Conservation (phyloP, 2,797 vertebrate genomes). For the Apodemus agrarius region DNA sequence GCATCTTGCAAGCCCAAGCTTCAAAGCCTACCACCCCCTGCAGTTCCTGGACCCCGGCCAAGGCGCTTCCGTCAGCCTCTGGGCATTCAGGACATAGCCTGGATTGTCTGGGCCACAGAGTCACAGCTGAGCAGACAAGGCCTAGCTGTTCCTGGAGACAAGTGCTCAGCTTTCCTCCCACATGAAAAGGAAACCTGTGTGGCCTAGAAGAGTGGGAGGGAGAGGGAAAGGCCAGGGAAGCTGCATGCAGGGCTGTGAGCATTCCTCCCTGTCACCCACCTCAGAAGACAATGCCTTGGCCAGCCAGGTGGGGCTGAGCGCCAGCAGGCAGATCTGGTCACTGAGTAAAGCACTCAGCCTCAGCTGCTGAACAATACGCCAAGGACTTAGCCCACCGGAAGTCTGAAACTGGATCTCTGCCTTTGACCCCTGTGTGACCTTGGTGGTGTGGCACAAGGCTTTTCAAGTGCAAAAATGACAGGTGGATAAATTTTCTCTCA, state of each 20-base stretch:
- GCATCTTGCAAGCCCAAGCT: neutral
- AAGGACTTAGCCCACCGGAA: neutral
- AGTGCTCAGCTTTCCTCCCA: slow-evolving; percentile 80
- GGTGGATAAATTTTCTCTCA: neutral
- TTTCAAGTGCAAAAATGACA: neutral
- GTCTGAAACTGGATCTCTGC: neutral
- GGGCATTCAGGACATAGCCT: slow-evolving; percentile 50
- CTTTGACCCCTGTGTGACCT: neutral
- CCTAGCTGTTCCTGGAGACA: slow-evolving; percentile 79
- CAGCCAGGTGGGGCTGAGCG: neutral
- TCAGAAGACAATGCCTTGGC: slow-evolving; percentile 6
- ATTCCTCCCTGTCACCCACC: neutral
- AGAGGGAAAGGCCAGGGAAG: slow-evolving; percentile 22
- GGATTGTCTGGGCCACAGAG: slow-evolving; percentile 71
- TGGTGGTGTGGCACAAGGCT: neutral
- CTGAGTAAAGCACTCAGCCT: neutral
- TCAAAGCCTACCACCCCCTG: slow-evolving; percentile 2
- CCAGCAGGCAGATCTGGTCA: neutral
- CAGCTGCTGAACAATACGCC: neutral
- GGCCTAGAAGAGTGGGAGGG: neutral
- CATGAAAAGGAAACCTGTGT: slow-evolving; percentile 81
- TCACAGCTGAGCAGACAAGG: slow-evolving; percentile 75
- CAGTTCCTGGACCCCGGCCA: slow-evolving; percentile 60
- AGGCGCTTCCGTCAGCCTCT: slow-evolving; percentile 72
- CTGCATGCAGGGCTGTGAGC: slow-evolving; percentile 23